Base-by-base conservation (phyloP, 2,888 invertebrate genomes). In the Argynnis bischoffii region DNA sequence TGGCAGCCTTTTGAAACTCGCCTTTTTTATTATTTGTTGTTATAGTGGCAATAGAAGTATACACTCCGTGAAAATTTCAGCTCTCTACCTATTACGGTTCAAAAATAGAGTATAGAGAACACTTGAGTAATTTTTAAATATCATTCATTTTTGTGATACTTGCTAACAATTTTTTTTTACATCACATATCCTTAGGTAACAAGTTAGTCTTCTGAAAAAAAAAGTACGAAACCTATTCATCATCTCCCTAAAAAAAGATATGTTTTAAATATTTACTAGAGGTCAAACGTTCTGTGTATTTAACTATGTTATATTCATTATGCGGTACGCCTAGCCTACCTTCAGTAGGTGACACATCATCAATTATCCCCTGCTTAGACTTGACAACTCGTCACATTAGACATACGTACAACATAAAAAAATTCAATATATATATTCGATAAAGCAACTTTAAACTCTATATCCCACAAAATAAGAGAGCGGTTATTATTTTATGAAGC, bases 321-420 rank as follows among this genome's bases (percentile, higher is more conserved):
- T 35, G 31, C 66, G 59, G 53, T 66, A 55, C 71, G 64, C 67
- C 69, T 71, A 63, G 55, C 18, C 60, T 53, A 69, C 73, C 74
- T 68, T 69, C 70, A 68, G 69, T 71, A 71, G 69, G 70, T 74
- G 72, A 69, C 81, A 75, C 77, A 79, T 81, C 84, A 86, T 87
- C 79, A 84, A 87, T 87, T 87, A 88, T 87, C 85, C 79, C 86
- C 86, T 81, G 76, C 83, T 73, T 72, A 68, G 84, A 77, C 72
- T 71, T 83, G 86, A 83, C 84, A 81, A 74, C 70, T 78, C 65
- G 72, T 76, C 82, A 81, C 79, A 80, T 80, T 81, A 81, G 81
- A 83, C 83, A 78, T 16, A 61, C 50, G n/a, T 26, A 75, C 65
- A 69, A 41, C 46, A 47, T 50, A 68, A 26, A 64, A 66, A 41